Conservation (phyloP, 2,113 vertebrate species). For the Oreochromis niloticus region DNA sequence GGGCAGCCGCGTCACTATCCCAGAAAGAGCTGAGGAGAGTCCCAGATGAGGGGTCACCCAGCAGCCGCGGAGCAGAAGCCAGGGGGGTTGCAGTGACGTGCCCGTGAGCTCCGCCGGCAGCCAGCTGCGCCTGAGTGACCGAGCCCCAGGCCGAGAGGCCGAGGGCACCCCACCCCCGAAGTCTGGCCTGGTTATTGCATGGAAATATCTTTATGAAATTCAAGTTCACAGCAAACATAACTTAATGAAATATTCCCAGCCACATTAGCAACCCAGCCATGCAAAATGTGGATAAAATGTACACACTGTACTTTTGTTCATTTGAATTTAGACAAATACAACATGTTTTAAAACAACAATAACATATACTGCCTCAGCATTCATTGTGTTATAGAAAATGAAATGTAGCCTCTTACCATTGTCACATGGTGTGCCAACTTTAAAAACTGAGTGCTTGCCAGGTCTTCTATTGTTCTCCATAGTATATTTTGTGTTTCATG, state of each 20-base stretch:
- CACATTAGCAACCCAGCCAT: background rate
- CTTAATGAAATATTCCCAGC: background rate
- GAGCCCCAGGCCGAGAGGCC: too few species aligned
- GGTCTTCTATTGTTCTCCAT: background rate
- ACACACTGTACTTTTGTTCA: background rate
- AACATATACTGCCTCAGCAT: background rate
- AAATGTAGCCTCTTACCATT: background rate
- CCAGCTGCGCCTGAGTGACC: too few species aligned
- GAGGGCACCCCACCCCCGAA: too few species aligned
- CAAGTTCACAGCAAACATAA: background rate
- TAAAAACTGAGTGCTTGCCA: background rate
- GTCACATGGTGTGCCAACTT: background rate
- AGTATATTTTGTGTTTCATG: background rate
- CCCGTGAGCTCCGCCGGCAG: too few species aligned
- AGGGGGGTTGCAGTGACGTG: too few species aligned
- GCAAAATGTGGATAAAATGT: background rate
- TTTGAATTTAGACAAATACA: background rate
- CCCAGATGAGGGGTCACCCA: too few species aligned
- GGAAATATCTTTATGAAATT: background rate
- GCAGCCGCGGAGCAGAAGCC: too few species aligned
- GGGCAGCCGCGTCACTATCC: too few species aligned
- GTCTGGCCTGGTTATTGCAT: background rate
- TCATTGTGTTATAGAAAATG: background rate
- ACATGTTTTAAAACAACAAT: background rate
- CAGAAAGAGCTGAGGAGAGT: too few species aligned